Evolutionary conservation across 2,888 invertebrate genomes (phyloP).

Genomic region (Erannis defoliaria): DNA sequence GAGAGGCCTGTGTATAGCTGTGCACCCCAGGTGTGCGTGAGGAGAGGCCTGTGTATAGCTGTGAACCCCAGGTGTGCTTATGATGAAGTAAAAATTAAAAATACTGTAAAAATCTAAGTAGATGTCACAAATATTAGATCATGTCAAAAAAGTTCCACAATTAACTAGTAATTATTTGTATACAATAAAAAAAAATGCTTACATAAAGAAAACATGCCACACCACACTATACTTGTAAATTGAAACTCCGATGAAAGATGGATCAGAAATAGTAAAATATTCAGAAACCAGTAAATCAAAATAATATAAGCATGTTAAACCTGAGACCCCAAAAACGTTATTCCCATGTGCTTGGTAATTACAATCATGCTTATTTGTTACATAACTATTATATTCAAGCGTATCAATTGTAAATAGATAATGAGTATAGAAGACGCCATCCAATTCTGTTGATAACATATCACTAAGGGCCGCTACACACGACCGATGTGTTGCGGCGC

Average conservation of each 20-base stretch:
- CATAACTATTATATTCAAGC: constrained; percentile 7
- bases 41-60: no score
- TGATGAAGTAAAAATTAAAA: no score
- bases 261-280: background rate
- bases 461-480: constrained; percentile 8
- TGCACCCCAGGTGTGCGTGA: no score
- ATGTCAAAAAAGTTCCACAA: no score
- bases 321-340: background rate
- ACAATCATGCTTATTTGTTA: background rate
- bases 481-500: background rate
- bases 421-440: constrained; percentile 13
- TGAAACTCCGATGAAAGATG: background rate
- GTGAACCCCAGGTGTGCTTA: no score
- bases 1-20: no score
- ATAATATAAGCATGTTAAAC: background rate
- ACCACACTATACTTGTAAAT: background rate
- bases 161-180: no score
- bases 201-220: background rate
- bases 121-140: no score
- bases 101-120: no score
- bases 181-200: background rate
- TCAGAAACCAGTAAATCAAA: background rate
- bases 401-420: constrained; percentile 13
- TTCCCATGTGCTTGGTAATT: background rate
- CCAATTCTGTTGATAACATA: constrained; percentile 31